Percentiles rank a stretch among this genome's conserved stretches.
Evolutionary conservation across 2,888 invertebrate genomes (phyloP).

Genomic region (Tyria jacobaeae): DNA sequence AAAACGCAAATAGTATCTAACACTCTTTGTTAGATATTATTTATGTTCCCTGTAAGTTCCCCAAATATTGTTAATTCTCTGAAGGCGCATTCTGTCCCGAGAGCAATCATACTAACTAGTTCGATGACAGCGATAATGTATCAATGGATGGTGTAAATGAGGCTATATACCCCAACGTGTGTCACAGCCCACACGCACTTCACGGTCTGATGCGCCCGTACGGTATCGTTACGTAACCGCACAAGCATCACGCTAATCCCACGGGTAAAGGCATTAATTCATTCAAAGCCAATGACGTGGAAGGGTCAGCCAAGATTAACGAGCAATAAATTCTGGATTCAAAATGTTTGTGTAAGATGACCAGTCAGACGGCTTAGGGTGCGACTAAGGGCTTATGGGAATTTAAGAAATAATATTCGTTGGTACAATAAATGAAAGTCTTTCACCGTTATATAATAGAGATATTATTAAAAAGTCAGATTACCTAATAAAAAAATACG

Average conservation of each 20-base stretch:
- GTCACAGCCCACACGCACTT: slow-evolving; percentile 44
- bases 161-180: slow-evolving; percentile 22
- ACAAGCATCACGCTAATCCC: slow-evolving; percentile 51
- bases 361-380: slow-evolving; percentile 28
- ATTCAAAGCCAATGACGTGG: slow-evolving; percentile 64
- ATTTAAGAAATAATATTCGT: not conserved
- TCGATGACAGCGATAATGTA: slow-evolving; percentile 28
- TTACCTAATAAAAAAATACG: no score
- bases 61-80: not conserved
- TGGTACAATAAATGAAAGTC: not conserved
- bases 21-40: no score
- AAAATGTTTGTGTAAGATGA: slow-evolving; percentile 48
- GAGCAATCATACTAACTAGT: slow-evolving; percentile 10
- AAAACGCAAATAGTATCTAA: not conserved
- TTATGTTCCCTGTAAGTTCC: not conserved
- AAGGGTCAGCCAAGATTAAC: slow-evolving; percentile 72
- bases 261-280: slow-evolving; percentile 51
- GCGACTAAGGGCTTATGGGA: slow-evolving; percentile 1
- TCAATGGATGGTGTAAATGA: slow-evolving; percentile 43
- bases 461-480: not conserved
- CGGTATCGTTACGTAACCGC: slow-evolving; percentile 45
- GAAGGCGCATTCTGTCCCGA: not conserved
- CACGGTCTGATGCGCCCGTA: slow-evolving; percentile 42
- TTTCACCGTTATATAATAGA: not conserved
- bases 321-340: slow-evolving; percentile 58